phyloP scores from a whole-genome alignment of 2,888 invertebrate genomes.

The Brenthis ino region DNA sequence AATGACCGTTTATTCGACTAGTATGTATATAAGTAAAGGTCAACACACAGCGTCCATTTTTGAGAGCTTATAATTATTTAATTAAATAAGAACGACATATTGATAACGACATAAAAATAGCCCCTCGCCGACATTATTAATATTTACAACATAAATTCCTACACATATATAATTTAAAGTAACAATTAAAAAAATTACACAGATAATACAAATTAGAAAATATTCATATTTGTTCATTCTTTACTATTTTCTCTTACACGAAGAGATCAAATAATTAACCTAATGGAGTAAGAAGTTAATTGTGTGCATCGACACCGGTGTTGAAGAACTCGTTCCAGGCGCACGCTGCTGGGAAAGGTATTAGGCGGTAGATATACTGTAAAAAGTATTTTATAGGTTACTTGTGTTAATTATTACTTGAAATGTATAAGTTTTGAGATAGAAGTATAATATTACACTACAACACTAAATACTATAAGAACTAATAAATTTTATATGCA shows the following conservation, averaged over 20 bases:
- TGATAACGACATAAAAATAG: not conserved
- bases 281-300: slow-evolving; percentile 38
- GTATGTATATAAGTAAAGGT: slow-evolving; percentile 5
- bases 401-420: too few relatives aligned
- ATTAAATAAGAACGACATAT: not conserved
- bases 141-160: too few relatives aligned
- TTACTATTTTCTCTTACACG: too few relatives aligned
- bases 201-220: too few relatives aligned
- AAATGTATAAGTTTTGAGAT: too few relatives aligned
- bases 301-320: slow-evolving; percentile 82
- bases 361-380: slow-evolving; percentile 68
- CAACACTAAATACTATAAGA: too few relatives aligned
- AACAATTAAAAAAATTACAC: too few relatives aligned
- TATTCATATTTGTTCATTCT: too few relatives aligned
- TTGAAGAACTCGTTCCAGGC: slow-evolving; percentile 82
- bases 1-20: slow-evolving; percentile 14
- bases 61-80: not conserved
- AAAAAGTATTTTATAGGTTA: slow-evolving; percentile 31
- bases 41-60: not conserved
- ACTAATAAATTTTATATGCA: too few relatives aligned
- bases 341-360: slow-evolving; percentile 73
- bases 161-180: too few relatives aligned
- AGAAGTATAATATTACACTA: too few relatives aligned
- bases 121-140: too few relatives aligned
- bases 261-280: not conserved